A percentile compares a stretch with the other conserved stretches of the same genome.
These are phyloP conservation scores for Oxytorus armatus DNA, from an alignment of 2,888 invertebrate species.

Conservation along the genomic window DNA sequence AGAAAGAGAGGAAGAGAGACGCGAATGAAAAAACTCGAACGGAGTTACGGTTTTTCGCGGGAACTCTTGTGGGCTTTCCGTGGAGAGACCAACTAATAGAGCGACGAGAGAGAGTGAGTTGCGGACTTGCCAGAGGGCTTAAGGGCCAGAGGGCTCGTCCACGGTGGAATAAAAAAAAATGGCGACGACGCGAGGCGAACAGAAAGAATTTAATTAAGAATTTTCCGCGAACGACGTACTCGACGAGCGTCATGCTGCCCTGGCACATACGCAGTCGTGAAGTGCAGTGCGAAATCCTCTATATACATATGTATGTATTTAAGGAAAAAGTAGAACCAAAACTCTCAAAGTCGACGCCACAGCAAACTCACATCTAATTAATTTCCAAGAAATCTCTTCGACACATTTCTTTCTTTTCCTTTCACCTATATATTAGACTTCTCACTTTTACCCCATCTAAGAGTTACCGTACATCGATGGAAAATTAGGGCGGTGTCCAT, in stretches of 20 bases:
- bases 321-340: conserved; percentile 30
- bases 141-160: conserved; percentile 41
- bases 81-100: conserved; percentile 48
- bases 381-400: conserved; percentile 79
- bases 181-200: conserved; percentile 68
- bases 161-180: conserved; percentile 25
- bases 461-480: too few species aligned
- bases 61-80: conserved; percentile 49
- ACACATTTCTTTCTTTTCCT: conserved; percentile 49
- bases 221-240: conserved; percentile 73
- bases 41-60: conserved; percentile 55
- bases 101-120: conserved; percentile 49
- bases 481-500: background rate
- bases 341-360: conserved; percentile 61
- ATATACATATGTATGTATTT: conserved; percentile 17
- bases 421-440: conserved; percentile 9
- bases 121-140: conserved; percentile 51
- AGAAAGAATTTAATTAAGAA: conserved; percentile 82
- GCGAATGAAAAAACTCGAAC: conserved; percentile 65
- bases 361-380: conserved; percentile 77
- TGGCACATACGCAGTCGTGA: conserved; percentile 75
- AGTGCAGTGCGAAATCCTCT: conserved; percentile 19
- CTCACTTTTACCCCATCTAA: too few species aligned
- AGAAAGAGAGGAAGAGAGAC: too few species aligned
- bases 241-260: conserved; percentile 72